phyloP scores from a whole-genome alignment of 2,113 vertebrate species.

The Oncorhynchus tshawytscha region DNA sequence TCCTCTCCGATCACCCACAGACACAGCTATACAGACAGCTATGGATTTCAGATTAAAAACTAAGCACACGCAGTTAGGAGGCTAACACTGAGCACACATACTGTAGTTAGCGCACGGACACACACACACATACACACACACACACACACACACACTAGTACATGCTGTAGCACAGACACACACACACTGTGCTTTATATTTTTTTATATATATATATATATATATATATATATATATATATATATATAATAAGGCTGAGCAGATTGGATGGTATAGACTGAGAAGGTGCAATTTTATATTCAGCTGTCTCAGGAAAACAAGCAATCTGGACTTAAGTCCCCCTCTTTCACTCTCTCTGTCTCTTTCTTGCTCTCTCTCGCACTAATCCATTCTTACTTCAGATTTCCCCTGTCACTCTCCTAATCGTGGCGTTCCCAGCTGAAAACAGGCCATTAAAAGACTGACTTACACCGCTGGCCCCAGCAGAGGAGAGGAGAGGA shows the following conservation, averaged over 20 bases:
- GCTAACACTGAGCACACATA: background rate
- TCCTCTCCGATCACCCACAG: conserved; percentile 16
- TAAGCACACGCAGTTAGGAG: background rate
- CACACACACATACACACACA: background rate
- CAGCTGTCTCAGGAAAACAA: background rate
- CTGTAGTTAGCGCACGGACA: background rate
- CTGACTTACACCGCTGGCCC: background rate
- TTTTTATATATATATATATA: background rate
- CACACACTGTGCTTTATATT: background rate
- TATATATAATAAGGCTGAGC: background rate
- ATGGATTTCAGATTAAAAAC: background rate
- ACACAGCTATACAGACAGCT: background rate
- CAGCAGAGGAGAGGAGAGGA: background rate
- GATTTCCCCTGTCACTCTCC: conserved; percentile 17
- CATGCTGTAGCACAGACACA: background rate
- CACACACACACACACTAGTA: conserved; percentile 6
- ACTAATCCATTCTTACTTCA: conserved; percentile 31
- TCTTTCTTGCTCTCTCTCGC: conserved; percentile 2
- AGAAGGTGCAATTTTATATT: background rate
- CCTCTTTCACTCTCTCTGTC: background rate
- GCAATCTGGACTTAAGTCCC: conserved; percentile 27
- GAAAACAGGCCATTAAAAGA: conserved; percentile 6
- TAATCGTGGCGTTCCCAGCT: conserved; percentile 3
- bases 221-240: no score
- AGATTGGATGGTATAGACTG: background rate